Percentiles rank a stretch among this genome's conserved stretches.
phyloP scores from a whole-genome alignment of 2,113 vertebrate species.

The Telmatochromis bifrenatus region DNA sequence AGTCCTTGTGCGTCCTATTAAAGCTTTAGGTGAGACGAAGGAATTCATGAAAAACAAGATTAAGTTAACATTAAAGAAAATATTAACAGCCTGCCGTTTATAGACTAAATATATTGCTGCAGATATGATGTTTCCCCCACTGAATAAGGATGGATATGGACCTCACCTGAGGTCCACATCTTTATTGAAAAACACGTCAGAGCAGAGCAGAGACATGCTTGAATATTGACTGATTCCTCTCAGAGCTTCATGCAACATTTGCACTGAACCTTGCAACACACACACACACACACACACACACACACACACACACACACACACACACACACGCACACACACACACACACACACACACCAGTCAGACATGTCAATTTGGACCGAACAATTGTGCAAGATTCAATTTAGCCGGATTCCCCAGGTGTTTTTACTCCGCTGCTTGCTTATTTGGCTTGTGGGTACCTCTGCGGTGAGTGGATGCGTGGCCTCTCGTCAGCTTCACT shows the following conservation, averaged over 20 bases:
- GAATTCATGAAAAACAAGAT: neutral
- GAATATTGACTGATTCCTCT: neutral
- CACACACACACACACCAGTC: neutral
- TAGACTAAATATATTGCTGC: neutral
- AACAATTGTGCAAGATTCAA: constrained; percentile 29
- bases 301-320: too few species aligned
- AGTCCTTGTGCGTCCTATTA: neutral
- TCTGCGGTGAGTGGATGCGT: neutral
- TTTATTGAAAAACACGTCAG: neutral
- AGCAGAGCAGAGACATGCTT: neutral
- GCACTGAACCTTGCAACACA: neutral
- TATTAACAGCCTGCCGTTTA: neutral
- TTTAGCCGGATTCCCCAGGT: constrained; percentile 16
- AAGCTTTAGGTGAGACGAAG: neutral
- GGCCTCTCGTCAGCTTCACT: neutral
- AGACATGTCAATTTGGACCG: constrained; percentile 20
- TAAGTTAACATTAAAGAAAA: neutral
- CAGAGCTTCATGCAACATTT: neutral
- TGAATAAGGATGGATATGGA: neutral
- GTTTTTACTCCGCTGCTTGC: constrained; percentile 5
- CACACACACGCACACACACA: neutral
- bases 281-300: neutral
- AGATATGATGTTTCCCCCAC: neutral
- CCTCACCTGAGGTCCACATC: neutral
- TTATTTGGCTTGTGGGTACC: neutral